These are phyloP conservation scores for Nothocercus nigrocapillus DNA, from an alignment of 2,113 vertebrate species.

Conservation along the genomic window DNA sequence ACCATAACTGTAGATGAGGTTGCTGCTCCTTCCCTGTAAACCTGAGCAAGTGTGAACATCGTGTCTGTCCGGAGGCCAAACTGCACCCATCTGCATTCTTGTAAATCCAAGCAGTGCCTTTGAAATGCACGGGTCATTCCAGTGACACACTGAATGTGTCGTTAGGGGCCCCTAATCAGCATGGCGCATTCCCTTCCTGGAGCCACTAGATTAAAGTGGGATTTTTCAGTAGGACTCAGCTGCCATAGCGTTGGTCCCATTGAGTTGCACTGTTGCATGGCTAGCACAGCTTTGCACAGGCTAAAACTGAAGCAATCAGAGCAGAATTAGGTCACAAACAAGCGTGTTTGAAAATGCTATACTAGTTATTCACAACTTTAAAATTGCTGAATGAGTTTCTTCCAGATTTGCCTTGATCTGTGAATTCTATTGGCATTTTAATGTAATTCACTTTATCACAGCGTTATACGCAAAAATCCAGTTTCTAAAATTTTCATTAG, in stretches of 20 bases:
- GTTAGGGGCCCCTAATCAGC: not conserved
- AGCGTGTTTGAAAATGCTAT: conserved; percentile 31
- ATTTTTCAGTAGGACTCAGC: not conserved
- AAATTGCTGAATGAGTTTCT: conserved; percentile 34
- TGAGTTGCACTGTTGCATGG: not conserved
- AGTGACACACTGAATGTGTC: no score
- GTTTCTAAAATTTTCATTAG: conserved; percentile 5
- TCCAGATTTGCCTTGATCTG: not conserved
- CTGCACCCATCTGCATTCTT: not conserved
- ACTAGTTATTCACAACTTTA: conserved; percentile 30
- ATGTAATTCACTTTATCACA: conserved; percentile 45
- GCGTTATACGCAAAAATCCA: not conserved
- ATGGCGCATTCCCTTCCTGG: not conserved
- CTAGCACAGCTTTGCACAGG: not conserved
- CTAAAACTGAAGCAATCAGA: not conserved
- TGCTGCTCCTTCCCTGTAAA: not conserved
- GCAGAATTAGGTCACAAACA: conserved; percentile 32
- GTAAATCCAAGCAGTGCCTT: not conserved
- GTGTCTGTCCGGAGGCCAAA: not conserved
- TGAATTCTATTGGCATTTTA: conserved; percentile 49
- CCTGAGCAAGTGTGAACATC: not conserved
- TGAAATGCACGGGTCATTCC: not conserved
- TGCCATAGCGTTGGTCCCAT: not conserved
- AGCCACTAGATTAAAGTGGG: not conserved
- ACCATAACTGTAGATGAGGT: not conserved